Evolutionary conservation across 2,888 invertebrate species (phyloP), one percentile per base, ranked within the genome.

Genomic region (Silvanus unidentatus): DNA sequence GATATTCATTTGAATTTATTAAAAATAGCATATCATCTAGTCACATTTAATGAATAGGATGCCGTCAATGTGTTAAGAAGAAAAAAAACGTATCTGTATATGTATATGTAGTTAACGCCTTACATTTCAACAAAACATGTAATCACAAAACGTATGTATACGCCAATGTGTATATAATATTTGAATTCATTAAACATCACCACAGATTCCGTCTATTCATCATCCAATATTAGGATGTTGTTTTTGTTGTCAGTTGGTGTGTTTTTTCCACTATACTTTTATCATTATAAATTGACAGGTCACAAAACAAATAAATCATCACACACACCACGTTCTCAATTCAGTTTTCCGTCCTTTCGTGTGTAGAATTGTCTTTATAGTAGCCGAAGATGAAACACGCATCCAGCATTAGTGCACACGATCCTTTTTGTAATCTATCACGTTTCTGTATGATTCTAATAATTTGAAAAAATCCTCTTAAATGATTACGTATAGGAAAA

Each of bases 101-200:
- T 22, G 22, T 8, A 3, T 22, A 22, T 22, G 22, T 8, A 9
- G 32, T 32, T 22, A 22, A 22, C 22, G 22, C 22, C 11, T 32
- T 32, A 32, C 32, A 32, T 32, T 32, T 32, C 32, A 32, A 32
- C 32, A 32, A 32, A 32, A 32, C 32, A 32, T 32, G 32, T 32
- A 32, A 32, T 32, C 32, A 32, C 12, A n/a, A 32, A n/a, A 32
- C 32, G 22, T 22, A 22, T 22, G 22, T 22, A n/a, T n/a, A 28
- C 28, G 28, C 8, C 10, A 10, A 8, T 6, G 32, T 32, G 3
- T 32, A 12, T 32, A 4, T 32, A n/a, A n/a, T n/a, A 22, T 32
- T 32, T 32, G 32, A 32, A 32, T 32, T n/a, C 32, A 22, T 22
- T 10, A 28, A 28, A 6, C 6, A 28, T 10, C 28, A 28, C 6